phyloP scores from a whole-genome alignment of 2,888 invertebrate genomes.

The Drosophila picticornis region DNA sequence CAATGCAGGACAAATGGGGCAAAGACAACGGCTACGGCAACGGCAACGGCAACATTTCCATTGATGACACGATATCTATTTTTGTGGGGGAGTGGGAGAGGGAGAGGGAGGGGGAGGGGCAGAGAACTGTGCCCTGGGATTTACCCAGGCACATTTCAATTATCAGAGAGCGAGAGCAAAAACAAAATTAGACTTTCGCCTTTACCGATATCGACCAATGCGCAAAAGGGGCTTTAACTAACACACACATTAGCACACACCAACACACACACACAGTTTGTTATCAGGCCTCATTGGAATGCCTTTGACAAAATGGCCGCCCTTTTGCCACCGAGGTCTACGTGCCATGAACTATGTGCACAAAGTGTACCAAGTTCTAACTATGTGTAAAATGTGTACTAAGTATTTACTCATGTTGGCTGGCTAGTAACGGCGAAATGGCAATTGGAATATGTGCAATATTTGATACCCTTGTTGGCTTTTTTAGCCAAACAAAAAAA shows the following conservation, averaged over 20 bases:
- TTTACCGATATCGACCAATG: conserved; percentile 61
- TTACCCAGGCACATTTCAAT: conserved; percentile 69
- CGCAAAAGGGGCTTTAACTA: conserved; percentile 52
- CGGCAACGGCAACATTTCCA: conserved; percentile 38
- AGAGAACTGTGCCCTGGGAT: conserved; percentile 43
- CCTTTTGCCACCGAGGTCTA: conserved; percentile 39
- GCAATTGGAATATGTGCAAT: background rate
- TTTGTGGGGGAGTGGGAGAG: conserved; percentile 15
- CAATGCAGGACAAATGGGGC: conserved; percentile 42
- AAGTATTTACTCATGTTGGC: background rate
- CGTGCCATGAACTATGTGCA: conserved; percentile 57
- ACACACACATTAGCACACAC: background rate
- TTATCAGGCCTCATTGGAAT: conserved; percentile 50
- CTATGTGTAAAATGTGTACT: background rate
- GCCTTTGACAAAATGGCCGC: conserved; percentile 64
- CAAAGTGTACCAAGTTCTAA: conserved; percentile 1
- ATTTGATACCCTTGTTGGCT: background rate
- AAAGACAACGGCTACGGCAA: conserved; percentile 9
- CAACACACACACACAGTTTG: conserved; percentile 23
- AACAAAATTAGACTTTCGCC: conserved; percentile 73
- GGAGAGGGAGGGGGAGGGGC: conserved; percentile 4
- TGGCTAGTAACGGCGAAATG: background rate
- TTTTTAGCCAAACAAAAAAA: background rate
- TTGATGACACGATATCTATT: conserved; percentile 73
- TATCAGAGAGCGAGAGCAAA: conserved; percentile 53